Base-by-base conservation (phyloP, 1,140 invertebrate species). In the Heliconius hewitsoni region DNA sequence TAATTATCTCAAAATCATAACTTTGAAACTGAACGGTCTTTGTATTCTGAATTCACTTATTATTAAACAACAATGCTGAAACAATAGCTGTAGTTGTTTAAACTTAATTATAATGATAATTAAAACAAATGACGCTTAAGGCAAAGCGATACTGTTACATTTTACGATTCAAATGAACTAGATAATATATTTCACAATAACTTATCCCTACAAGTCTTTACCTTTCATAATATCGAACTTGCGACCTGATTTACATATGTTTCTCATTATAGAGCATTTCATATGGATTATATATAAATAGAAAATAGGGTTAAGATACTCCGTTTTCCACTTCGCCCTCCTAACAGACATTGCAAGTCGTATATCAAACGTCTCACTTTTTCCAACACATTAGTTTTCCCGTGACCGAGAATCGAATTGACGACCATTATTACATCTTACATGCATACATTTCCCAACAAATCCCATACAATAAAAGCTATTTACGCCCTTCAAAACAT, bases 401-500 rank as follows among this genome's bases (percentile, higher is more conserved):
- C 42, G 42, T 16, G 42, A 46, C 1, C 42, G 1, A 4, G 23
- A 60, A 60, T 60, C 57, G 57, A 60, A n/a, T 8, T 6, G 0
- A 66, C 60, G 3, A 66, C 27, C 3, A 13, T 27, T 6, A 66
- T 16, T 3, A 23, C 8, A 23, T 23, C 19, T 60, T 23, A 23
- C 13, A 66, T 9, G 23, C 13, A 66, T 23, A 57, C 55, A 30
- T 66, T 23, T 16, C 27, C 11, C 60, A 27, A 66, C 27, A 16
- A 16, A 66, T 27, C 57, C 57, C 19, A 66, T n/a, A 66, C 23
- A 66, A 16, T 16, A 66, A 27, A 30, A 66, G 8, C 71, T 78
- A 78, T 78, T 74, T 74, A 66, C 39, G 57, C 55, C 39, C 52
- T 27, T 30, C 23, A 16, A 3, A 70, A 9, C 37, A 82, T 84